Base-by-base conservation (phyloP, 2,888 invertebrate genomes). In the Cosmia pyralina region DNA sequence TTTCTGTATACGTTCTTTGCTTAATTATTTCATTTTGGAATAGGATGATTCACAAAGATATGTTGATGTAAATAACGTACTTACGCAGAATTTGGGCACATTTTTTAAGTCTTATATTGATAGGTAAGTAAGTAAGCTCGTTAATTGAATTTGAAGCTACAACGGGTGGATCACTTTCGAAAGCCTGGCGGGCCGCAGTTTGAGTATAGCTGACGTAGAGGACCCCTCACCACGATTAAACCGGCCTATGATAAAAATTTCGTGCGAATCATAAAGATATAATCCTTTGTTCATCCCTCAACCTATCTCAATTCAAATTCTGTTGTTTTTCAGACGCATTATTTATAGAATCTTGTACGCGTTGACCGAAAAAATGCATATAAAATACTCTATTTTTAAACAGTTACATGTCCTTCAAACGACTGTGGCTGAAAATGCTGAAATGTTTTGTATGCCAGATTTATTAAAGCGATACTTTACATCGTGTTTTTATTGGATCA, bases 351-450 rank as follows among this genome's bases (percentile, higher is more conserved):
- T 55, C 38, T 53, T 53, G 17, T 11, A 67, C 52, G 34, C 7
- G 44, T 55, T 69, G 38, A 34, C 58, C 38, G 60, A 64, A 65
- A 72, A 75, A 60, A 80, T 63, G 65, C 79, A 59, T 59, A 38
- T 53, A 17, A 58, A 57, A 64, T 62, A 41, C 1, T 48, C 17
- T 72, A 64, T 72, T 28, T 79, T 44, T 59, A 72, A 22, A 63
- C 38, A 28, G 62, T n/a, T 53, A 46, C 22, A 78, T 53, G 72
- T 59, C 72, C 79, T 76, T 63, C 63, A 76, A 52, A 63, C 50
- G 63, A 64, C 52, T 62, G 46, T 59, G 10, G 19, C 17, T 57
- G 50, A 44, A 68, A 48, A 77, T 53, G 38, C 52, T 63, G 50
- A 78, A 76, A 58, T 53, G 52, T 53, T 52, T 69, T 28, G 62